Conservation (phyloP, 37 sponge, comb jelly and placozoan species). For the Dysidea cf. avara region DNA sequence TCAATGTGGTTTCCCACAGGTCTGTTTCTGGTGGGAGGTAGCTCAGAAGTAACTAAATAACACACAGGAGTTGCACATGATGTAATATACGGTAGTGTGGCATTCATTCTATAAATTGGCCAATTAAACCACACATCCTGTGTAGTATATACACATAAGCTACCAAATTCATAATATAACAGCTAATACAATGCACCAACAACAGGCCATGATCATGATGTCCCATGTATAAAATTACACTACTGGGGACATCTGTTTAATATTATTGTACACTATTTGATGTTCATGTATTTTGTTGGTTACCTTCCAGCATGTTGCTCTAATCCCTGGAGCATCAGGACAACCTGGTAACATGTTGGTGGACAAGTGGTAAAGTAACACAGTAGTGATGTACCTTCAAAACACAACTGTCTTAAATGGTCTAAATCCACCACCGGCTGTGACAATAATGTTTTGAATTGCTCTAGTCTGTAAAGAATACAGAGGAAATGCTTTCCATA, state of each 20-base stretch:
- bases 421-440: constrained; percentile 31
- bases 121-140: too few species aligned
- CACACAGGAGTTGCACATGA: too few species aligned
- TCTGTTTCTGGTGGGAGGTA: constrained; percentile 56
- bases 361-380: not conserved
- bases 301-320: constrained; percentile 79
- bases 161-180: too few species aligned
- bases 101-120: too few species aligned
- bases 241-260: too few species aligned
- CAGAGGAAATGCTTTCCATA: not conserved
- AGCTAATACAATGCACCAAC: not conserved
- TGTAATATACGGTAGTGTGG: too few species aligned
- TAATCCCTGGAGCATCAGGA: constrained; percentile 61
- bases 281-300: not conserved
- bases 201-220: not conserved
- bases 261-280: not conserved
- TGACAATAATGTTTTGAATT: constrained; percentile 46
- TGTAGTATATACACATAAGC: too few species aligned
- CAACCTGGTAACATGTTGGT: constrained; percentile 34
- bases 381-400: constrained; percentile 46
- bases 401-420: constrained; percentile 42
- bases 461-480: constrained; percentile 39
- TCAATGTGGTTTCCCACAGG: constrained; percentile 60
- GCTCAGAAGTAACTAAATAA: constrained; percentile 58
- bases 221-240: too few species aligned